Percentiles rank a stretch among this genome's conserved stretches.
These are phyloP conservation scores for Scyliorhinus canicula DNA, from an alignment of 2,797 vertebrate species.

Conservation along the genomic window DNA sequence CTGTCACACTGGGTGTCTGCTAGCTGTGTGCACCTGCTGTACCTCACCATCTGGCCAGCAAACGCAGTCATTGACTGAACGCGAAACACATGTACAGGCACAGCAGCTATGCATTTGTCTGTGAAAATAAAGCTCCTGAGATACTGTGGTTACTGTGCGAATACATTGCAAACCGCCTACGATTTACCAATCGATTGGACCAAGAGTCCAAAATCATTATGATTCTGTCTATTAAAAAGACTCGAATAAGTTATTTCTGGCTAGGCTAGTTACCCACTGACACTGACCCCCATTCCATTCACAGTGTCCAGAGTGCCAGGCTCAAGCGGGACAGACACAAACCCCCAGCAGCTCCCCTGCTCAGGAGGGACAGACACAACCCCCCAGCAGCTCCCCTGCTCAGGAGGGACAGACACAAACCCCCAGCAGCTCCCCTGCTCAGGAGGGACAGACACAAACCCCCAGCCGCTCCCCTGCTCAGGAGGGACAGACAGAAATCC, in stretches of 20 bases:
- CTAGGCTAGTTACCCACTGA: not conserved
- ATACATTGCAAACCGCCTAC: not conserved
- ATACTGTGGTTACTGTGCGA: not conserved
- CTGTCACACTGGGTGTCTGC: not conserved
- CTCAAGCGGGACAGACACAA: too few relatives aligned
- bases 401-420: not conserved
- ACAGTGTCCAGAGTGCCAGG: not conserved
- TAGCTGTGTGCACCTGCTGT: not conserved
- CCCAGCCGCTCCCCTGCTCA: not conserved
- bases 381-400: not conserved
- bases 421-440: not conserved
- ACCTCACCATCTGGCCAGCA: not conserved
- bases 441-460: not conserved
- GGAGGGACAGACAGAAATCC: not conserved
- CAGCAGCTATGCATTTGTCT: not conserved
- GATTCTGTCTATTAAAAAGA: not conserved
- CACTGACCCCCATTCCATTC: not conserved
- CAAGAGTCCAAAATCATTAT: not conserved
- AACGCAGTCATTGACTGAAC: not conserved
- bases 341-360: not conserved
- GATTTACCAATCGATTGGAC: too few relatives aligned
- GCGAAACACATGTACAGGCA: not conserved
- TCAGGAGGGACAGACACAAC: not conserved
- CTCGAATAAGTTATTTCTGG: too few relatives aligned
- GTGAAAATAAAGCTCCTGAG: not conserved